Base-by-base conservation (phyloP, 2,888 invertebrate genomes). In the Pachydiplax longipennis region DNA sequence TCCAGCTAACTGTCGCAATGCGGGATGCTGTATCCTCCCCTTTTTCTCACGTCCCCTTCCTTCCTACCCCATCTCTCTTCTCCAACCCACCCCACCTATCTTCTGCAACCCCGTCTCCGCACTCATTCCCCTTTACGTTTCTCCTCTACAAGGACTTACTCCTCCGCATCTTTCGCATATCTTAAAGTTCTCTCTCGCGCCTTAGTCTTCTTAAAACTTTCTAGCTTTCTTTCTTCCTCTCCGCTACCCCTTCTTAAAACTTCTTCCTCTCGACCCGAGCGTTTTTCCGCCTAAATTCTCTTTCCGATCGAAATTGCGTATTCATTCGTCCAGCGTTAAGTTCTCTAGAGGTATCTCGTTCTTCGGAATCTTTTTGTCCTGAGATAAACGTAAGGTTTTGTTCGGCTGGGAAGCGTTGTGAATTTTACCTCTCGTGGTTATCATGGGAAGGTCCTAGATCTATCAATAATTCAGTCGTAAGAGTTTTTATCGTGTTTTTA, bases 1-100 rank as follows among this genome's bases (percentile, higher is more conserved):
- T 87, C 87, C 87, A 87, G 87, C 87, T 87, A 37, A 87, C 87
- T 87, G 87, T 87, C 87, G 87, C 87, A 87, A 87, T 87, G 87
- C 87, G 87, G 87, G 87, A 87, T 87, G 87, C 61, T 87, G 61
- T 87, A 87, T 87, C 87, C 87, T 87, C 61, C 83, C 83, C 83
- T 13, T 53, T 44, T 83, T 31, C 58, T 44, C 83, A 53, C 58
- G 81, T 37, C 31, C 81, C 40, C 37, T 37, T 31, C 18, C 35
- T 80, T 31, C 83, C 58, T 18, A 4, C 65, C 65, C 22, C 65
- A 65, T n/a, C 65, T 35, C 83, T 44, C 58, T 35, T 18, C 35
- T 58, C 83, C 35, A 10, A 44, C 5, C 18, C 25, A 53, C 8
- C 44, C 12, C 83, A 35, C 35, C 81, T 81, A 18, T 12, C 44